Evolutionary conservation across 2,797 vertebrate genomes (phyloP).

Genomic region (Tinamus major): DNA sequence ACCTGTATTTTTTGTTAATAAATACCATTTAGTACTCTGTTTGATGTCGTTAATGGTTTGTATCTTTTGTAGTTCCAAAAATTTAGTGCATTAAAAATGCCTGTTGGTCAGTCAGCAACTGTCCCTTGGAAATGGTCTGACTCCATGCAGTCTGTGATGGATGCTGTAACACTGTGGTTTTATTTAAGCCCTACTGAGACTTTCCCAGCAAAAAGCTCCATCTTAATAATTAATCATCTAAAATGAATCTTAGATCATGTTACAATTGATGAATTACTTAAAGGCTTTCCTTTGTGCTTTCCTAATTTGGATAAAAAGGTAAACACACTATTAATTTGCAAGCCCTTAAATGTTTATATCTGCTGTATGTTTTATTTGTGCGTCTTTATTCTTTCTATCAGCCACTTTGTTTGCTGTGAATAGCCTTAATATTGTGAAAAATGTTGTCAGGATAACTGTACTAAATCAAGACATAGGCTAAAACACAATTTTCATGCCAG

Average conservation of each 20-base stretch:
- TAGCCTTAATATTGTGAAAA: not conserved
- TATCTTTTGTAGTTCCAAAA: not conserved
- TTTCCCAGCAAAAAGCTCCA: not conserved
- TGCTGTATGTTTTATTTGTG: not conserved
- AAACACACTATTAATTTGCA: not conserved
- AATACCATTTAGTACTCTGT: not conserved
- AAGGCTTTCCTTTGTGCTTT: too few species aligned
- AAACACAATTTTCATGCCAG: not conserved
- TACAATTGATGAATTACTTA: not conserved
- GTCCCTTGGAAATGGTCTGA: not conserved
- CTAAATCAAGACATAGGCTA: not conserved
- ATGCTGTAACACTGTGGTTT: not conserved
- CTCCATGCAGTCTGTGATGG: not conserved
- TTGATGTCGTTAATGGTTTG: not conserved
- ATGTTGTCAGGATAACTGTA: not conserved
- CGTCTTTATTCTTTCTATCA: not conserved
- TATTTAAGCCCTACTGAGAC: not conserved
- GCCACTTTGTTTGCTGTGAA: not conserved
- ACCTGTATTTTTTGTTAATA: not conserved
- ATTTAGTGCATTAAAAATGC: not conserved
- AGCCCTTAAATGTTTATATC: not conserved
- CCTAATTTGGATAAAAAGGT: not conserved
- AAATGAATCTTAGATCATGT: not conserved
- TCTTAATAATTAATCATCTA: constrained; percentile 32
- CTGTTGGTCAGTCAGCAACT: not conserved